Evolutionary conservation across 2,113 vertebrate species (phyloP), one percentile per base, ranked within the genome.

Genomic region (Xenopus borealis): DNA sequence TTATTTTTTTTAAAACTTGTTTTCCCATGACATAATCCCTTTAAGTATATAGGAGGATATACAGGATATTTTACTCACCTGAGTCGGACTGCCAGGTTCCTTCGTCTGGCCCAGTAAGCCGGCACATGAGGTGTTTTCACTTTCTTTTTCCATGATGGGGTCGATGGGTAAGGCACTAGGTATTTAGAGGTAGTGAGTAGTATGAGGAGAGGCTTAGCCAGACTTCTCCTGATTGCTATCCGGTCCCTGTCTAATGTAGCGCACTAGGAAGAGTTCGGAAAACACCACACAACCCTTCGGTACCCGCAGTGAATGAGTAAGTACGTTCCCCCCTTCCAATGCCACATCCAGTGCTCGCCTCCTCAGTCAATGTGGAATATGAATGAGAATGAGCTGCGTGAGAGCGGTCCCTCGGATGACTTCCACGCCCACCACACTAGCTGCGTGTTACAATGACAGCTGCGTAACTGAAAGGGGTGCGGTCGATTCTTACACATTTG

Each of bases 81-180:
- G 30, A 10, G 19, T 62, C 23, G 23, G 55, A 3, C 40, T 33
- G 8, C 62, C 46, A 1, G 40, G n/a, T 0, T 74, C 27, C 20
- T 79, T 30, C n/a, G 69, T 72, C 13, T 20, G 61, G 1, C 62
- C 78, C 59, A 81, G 23, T 18, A 81, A 72, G 0, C 74, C 80
- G 30, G 78, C n/a, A 19, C 71, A 59, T 0, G 80, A 71, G 0
- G 69, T 47, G 47, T 50, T 79, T 44, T 81, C 80, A 0, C 74
- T 57, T 27, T 47, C 68, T n/a, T 72, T 19, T 3, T 9, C 72
- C 20, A 64, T 50, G 0, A 7, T 12, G 53, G n/a, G 62, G 0
- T 3, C 10, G 62, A 11, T 12, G 53, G 17, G 14, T 55, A 55
- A n/a, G 14, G 53, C 53, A 55, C 53, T 55, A 16, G 16, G 3